Conservation (phyloP, 2,113 vertebrate species). For the Castor canadensis region DNA sequence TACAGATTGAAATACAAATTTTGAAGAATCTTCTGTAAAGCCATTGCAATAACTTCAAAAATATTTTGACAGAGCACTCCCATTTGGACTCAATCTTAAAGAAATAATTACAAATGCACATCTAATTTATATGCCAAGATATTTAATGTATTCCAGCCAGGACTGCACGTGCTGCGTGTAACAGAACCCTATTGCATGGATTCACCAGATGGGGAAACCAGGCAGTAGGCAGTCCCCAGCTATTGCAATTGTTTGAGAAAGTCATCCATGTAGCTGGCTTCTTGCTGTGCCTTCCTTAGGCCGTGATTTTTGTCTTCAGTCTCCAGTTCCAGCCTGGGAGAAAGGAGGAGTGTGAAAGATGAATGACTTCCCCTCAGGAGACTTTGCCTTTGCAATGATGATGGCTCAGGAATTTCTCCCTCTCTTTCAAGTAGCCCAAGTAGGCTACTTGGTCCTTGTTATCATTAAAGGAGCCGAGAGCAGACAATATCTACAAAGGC, state of each 20-base stretch:
- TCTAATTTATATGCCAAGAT: neutral
- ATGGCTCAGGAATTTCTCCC: neutral
- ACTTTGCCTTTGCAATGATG: neutral
- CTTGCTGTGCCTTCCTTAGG: neutral
- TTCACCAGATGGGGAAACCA: neutral
- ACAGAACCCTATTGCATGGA: neutral
- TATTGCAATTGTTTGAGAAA: neutral
- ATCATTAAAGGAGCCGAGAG: neutral
- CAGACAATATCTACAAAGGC: neutral
- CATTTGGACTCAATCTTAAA: neutral
- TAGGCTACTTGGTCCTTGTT: neutral
- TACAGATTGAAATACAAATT: neutral
- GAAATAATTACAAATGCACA: neutral
- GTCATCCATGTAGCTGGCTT: neutral
- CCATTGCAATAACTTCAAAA: neutral
- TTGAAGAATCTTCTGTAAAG: neutral
- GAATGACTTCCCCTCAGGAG: neutral
- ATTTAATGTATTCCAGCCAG: neutral
- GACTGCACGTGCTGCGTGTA: neutral
- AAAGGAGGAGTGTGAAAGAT: neutral
- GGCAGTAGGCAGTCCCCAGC: neutral
- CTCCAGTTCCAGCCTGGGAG: neutral
- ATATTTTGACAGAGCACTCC: neutral
- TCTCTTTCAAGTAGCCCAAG: neutral
- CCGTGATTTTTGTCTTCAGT: neutral